Evolutionary conservation across 2,113 vertebrate species (phyloP).

Genomic region (Eptesicus fuscus): DNA sequence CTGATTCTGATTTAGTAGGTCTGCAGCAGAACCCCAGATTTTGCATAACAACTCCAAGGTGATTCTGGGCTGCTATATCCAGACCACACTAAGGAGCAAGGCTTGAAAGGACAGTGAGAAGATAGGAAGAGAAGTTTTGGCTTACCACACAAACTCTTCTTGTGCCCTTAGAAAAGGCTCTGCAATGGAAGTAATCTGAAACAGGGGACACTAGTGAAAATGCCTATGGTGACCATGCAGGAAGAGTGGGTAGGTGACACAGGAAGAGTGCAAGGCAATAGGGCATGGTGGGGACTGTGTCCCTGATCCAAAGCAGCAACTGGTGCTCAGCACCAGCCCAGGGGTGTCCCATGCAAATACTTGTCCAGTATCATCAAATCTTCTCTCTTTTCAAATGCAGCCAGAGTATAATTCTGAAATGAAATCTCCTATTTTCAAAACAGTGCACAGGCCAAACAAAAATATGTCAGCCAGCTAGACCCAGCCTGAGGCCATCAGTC

Average conservation of each 20-base stretch:
- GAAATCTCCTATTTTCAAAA: not conserved
- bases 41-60: not conserved
- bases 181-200: not conserved
- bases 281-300: not conserved
- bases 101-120: not conserved
- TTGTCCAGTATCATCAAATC: not conserved
- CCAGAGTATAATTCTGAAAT: not conserved
- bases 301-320: too few relatives aligned
- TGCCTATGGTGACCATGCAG: rapidly evolving
- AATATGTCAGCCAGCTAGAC: not conserved
- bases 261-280: not conserved
- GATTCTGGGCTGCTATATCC: not conserved
- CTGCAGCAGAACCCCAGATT: not conserved
- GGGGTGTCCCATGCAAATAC: rapidly evolving
- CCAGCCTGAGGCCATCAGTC: not conserved
- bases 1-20: not conserved
- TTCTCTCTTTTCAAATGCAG: not conserved
- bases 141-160: not conserved
- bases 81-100: not conserved
- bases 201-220: not conserved
- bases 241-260: rapidly evolving
- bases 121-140: not conserved
- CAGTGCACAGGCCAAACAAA: not conserved
- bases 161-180: not conserved
- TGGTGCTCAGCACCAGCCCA: not conserved